Base-by-base conservation (phyloP, 2,113 vertebrate species). In the Serinus canaria region DNA sequence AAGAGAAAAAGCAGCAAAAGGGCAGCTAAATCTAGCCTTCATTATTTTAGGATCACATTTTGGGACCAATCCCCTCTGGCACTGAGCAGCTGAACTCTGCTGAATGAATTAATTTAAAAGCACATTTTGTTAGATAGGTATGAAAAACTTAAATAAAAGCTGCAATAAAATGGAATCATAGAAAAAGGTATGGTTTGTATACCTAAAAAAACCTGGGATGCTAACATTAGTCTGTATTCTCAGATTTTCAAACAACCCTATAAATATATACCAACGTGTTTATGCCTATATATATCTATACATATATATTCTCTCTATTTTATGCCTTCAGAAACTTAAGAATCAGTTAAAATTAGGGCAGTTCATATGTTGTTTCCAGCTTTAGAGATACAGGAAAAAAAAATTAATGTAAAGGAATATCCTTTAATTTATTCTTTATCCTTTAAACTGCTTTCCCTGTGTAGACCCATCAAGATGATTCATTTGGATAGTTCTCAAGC, bases 31-130 rank as follows among this genome's bases (percentile, higher is more conserved):
- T n/a, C 27, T 31, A 88, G n/a, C 41, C 60, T 50, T 94, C 76
- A 72, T 94, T 91, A 90, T 93, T 91, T 74, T 83, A 25, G 70
- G 85, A 91, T 95, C 87, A 90, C 14, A 35, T 75, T 89, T 47
- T 58, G 33, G 35, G 63, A 58, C 20, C 83, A 83, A 15, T 41
- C 52, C 90, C 75, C 68, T 92, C 68, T 83, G 72, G 55, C 64
- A 53, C 25, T 31, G 31, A 77, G 24, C 64, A 77, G 52, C 27
- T 90, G 79, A 94, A 90, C 85, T 90, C 47, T 72, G 73, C 10
- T 81, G 52, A 91, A 85, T 70, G 13, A 92, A 94, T 78, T 3
- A 89, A 84, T 81, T 81, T 82, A 4, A 78, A 89, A 70, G 58
- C 49, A 64, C 6, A 41, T 90, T 89, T 90, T 78, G 9, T 58